These are phyloP conservation scores for Eulemur albifrons DNA, from an alignment of 2,797 vertebrate species.

Conservation along the genomic window DNA sequence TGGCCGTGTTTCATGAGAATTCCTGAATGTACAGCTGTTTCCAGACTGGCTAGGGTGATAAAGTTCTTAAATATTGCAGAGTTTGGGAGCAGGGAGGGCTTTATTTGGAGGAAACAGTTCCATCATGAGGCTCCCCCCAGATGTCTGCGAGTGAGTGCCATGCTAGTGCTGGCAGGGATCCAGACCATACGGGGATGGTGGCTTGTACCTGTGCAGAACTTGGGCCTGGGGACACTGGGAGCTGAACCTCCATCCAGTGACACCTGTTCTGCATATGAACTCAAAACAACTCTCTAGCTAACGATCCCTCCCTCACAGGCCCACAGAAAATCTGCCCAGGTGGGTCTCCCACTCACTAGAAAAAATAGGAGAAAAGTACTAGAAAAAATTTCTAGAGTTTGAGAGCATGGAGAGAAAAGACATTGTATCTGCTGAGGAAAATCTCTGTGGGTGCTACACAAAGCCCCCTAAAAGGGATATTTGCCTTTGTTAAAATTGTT, in stretches of 20 bases:
- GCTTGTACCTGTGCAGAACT: background rate
- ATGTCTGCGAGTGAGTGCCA: accelerated
- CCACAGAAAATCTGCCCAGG: background rate
- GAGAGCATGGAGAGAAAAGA: background rate
- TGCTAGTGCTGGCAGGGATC: background rate
- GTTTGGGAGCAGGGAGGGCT: background rate
- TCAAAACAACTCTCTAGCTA: background rate
- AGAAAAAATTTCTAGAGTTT: background rate
- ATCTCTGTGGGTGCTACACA: background rate
- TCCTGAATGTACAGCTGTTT: background rate
- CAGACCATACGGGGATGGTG: accelerated
- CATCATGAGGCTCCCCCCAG: background rate
- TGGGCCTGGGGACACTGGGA: background rate
- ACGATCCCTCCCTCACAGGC: background rate
- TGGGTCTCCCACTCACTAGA: background rate
- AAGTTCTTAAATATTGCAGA: background rate
- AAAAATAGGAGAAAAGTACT: background rate
- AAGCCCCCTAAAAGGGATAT: background rate
- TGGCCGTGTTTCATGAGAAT: background rate
- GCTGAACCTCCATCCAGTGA: too few species aligned
- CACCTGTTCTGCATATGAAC: background rate
- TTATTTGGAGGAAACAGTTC: background rate
- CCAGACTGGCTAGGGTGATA: background rate
- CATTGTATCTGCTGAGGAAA: background rate
- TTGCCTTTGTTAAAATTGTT: background rate